Base-by-base conservation (phyloP, 2,113 vertebrate species). In the Eurypyga helias region DNA sequence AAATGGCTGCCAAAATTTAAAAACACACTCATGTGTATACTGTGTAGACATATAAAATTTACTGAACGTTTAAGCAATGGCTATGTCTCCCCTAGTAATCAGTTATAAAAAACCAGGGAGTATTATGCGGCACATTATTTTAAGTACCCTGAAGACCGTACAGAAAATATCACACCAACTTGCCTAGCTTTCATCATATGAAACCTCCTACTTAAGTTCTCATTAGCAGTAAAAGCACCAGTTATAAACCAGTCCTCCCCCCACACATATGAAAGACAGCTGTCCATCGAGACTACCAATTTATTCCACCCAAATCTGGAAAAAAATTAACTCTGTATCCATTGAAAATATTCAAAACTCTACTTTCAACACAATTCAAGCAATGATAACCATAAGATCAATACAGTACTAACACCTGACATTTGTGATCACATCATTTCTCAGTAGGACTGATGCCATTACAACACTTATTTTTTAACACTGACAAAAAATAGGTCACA, bases 181-280 rank as follows among this genome's bases (percentile, higher is more conserved):
- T 76, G 54, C 4, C 14, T 48, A 38, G 66, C 61, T 57, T 96
- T 92, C 36, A 90, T 71, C 78, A 75, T 51, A 49, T 28, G 36
- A 90, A 95, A 94, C 70, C 45, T 77, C 65, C 94, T 82, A 87
- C 91, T 86, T 64, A 86, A 79, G 54, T 49, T 79, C 67, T 51
- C 2, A 1, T 70, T 41, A 87, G 78, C 41, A 83, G 52, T 36
- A 84, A 83, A 96, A 83, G 25, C 48, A 89, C n/a, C 75, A 73
- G 64, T 67, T 93, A 61, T 10, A 87, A 61, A 77, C 6, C 23
- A 34, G 20, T 48, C 62, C 52, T 89, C 55, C 29, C 55, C 29
- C 57, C 23, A 67, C 4, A 17, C 38, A 75, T 77, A 89, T 1
- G 0, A 66, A 77, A 90, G 75, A 77, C 41, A 82, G 49, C 23